These are phyloP conservation scores for Endotricha flammealis DNA, from an alignment of 2,888 invertebrate genomes.

Conservation along the genomic window DNA sequence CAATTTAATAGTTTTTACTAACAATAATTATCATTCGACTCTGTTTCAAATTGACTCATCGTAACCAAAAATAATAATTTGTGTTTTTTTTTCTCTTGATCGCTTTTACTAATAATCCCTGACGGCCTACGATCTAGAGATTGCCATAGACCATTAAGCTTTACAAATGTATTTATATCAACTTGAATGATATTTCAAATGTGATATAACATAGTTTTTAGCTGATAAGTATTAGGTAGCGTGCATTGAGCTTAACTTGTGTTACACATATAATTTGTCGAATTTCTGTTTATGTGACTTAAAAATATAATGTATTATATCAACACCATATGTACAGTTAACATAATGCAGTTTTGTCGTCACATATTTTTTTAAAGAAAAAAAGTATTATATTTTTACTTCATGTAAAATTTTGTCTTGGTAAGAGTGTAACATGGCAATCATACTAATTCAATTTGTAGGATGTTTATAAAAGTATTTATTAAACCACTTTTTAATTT, in stretches of 20 bases:
- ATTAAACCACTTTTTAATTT: constrained; percentile 21
- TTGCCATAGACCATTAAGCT: constrained; percentile 50
- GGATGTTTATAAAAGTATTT: constrained; percentile 26
- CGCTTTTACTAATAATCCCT: constrained; percentile 17
- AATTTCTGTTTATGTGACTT: neutral
- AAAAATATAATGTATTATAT: neutral
- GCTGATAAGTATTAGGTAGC: constrained; percentile 46
- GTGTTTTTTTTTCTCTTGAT: neutral
- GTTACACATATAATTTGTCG: constrained; percentile 23
- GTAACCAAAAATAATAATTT: neutral
- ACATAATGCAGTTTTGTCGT: neutral
- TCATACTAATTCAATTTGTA: constrained; percentile 33
- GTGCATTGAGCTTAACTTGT: constrained; percentile 42
- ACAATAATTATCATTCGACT: neutral
- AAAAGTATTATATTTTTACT: neutral
- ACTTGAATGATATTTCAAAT: constrained; percentile 69
- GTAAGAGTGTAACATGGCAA: constrained; percentile 21
- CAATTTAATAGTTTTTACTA: no score
- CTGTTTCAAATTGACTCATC: neutral
- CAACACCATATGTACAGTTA: constrained; percentile 10
- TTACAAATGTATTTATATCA: constrained; percentile 57
- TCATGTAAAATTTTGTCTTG: neutral
- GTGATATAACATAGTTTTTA: constrained; percentile 70
- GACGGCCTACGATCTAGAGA: constrained; percentile 52
- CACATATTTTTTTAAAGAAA: no score